These are phyloP conservation scores for Muscidifurax raptorellus DNA, from an alignment of 1,140 invertebrate genomes.

Conservation along the genomic window DNA sequence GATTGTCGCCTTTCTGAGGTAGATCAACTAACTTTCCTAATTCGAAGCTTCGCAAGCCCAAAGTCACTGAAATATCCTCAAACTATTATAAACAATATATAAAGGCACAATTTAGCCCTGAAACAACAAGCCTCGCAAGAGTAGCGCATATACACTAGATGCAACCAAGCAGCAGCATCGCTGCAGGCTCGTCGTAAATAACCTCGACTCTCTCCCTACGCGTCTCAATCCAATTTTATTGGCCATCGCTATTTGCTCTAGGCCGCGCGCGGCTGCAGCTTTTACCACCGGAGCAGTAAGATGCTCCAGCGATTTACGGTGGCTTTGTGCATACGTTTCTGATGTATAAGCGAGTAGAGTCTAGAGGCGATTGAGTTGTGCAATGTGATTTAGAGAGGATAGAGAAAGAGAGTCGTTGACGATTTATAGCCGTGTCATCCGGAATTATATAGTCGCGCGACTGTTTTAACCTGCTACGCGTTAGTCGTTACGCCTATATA, in stretches of 20 bases:
- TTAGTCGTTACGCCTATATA: too few species aligned
- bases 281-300: conserved; percentile 17
- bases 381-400: conserved; percentile 1
- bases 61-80: too few species aligned
- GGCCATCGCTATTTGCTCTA: conserved; percentile 14
- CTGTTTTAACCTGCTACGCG: not conserved
- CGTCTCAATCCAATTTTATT: conserved; percentile 46
- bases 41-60: too few species aligned
- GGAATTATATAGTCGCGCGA: conserved; percentile 9
- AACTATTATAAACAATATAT: too few species aligned
- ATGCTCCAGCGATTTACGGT: conserved; percentile 3
- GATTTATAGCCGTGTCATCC: not conserved
- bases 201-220: not conserved
- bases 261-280: not conserved
- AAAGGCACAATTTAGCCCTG: too few species aligned
- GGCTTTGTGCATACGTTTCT: conserved; percentile 19
- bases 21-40: too few species aligned
- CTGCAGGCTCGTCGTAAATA: not conserved
- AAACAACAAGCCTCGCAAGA: not conserved
- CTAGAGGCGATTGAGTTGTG: conserved; percentile 32
- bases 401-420: not conserved
- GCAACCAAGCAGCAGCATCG: not conserved
- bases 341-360: not conserved
- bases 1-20: too few species aligned
- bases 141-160: not conserved